A percentile compares a stretch with the other conserved stretches of the same genome.
Conservation (phyloP, 2,888 invertebrate genomes). For the Blastobasis adustella region DNA sequence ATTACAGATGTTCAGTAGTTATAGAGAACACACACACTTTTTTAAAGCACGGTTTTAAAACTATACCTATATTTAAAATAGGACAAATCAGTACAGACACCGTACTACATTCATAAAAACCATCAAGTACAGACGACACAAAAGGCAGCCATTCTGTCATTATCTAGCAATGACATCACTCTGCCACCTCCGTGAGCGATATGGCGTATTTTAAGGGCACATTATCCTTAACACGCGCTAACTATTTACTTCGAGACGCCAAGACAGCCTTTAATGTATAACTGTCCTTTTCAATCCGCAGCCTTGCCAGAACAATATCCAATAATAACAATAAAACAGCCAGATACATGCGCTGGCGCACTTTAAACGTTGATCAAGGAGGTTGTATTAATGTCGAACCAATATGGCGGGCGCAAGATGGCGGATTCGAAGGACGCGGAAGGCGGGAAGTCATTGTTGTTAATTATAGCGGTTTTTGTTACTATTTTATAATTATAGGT, state of each 20-base stretch:
- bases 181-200: too few relatives aligned
- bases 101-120: too few relatives aligned
- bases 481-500: too few relatives aligned
- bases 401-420: constrained; percentile 26
- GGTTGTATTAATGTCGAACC: constrained; percentile 6
- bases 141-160: too few relatives aligned
- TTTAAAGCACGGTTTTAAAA: too few relatives aligned
- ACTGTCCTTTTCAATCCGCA: constrained; percentile 50
- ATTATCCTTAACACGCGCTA: constrained; percentile 23
- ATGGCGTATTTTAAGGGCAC: constrained; percentile 5
- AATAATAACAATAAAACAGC: constrained; percentile 50
- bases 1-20: too few relatives aligned
- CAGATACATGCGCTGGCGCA: constrained; percentile 36
- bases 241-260: constrained; percentile 24
- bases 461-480: too few relatives aligned
- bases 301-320: constrained; percentile 66
- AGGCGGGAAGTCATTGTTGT: constrained; percentile 12
- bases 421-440: constrained; percentile 26
- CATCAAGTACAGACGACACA: too few relatives aligned
- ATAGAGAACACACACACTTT: too few relatives aligned
- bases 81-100: too few relatives aligned
- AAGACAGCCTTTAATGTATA: constrained; percentile 28
- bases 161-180: neutral
- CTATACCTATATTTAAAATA: too few relatives aligned
- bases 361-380: constrained; percentile 33